phyloP scores from a whole-genome alignment of 2,113 vertebrate species.

The pig (Sus scrofa) region T2T-Sscrofa CM000812.6:119713501-119714000 shows the following conservation, averaged over 20 bases:
- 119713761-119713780: background rate
- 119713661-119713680: background rate
- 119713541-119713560: too few relatives aligned
- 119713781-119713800: background rate
- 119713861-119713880: background rate
- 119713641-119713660: background rate
- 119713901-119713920: background rate
- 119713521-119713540: too few relatives aligned
- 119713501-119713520: too few relatives aligned
- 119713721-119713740: too few relatives aligned
- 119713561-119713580: too few relatives aligned
- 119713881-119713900: background rate
- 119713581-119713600: too few relatives aligned
- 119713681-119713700: background rate
- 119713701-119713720: background rate
- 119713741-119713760: background rate
- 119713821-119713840: background rate
- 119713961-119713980: background rate
- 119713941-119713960: background rate
- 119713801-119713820: background rate
- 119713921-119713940: background rate
- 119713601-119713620: too few relatives aligned
- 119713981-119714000: background rate
- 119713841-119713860: background rate
- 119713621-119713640: too few relatives aligned